Base-by-base conservation (phyloP, 2,888 invertebrate species). In the Megaustenia siamemsis region DNA sequence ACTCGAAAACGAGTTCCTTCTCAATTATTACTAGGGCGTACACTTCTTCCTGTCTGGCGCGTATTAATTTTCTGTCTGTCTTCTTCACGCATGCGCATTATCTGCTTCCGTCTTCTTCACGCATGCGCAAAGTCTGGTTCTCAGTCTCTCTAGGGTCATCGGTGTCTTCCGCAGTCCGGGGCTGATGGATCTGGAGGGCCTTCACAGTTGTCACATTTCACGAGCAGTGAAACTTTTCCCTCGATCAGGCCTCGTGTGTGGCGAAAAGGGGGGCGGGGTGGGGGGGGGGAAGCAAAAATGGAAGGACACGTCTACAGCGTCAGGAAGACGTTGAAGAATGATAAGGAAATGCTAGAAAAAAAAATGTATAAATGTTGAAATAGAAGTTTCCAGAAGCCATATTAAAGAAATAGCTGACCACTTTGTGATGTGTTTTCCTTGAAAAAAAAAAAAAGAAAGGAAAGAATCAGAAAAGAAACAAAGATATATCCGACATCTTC, bases 41-140 rank as follows among this genome's bases (percentile, higher is more conserved):
- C 63, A 78, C 78, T 63, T 78, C 78, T 78, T 78, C 78, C 45
- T 66, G 63, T 78, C 78, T 66, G 78, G 60, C 63, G 78, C 78
- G 63, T 78, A 78, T 78, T 78, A 78, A 78, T 78, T 78, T 78
- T 77, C 77, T 78, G 78, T 60, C 63, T 78, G 45, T 66, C 78
- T 78, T 43, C 78, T 78, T 32, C 18, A 66, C 63, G 78, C 66
- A 66, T 78, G 66, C 63, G 63, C 78, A 78, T 78, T 66, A 78
- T 78, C 78, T 78, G 66, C 45, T 66, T 45, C 15, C 63, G 40
- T 66, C 43, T 24, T 43, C 78, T 66, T 66, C 78, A 32, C 78
- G 63, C 78, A 78, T 43, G 78, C 63, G 60, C 78, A 43, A n/a
- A 53, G 78, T 60, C 45, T 38, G 43, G 60, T 60, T 28, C 63